These are phyloP conservation scores for Triplophysa siluroides DNA, from an alignment of 2,113 vertebrate genomes.

Conservation along the genomic window DNA sequence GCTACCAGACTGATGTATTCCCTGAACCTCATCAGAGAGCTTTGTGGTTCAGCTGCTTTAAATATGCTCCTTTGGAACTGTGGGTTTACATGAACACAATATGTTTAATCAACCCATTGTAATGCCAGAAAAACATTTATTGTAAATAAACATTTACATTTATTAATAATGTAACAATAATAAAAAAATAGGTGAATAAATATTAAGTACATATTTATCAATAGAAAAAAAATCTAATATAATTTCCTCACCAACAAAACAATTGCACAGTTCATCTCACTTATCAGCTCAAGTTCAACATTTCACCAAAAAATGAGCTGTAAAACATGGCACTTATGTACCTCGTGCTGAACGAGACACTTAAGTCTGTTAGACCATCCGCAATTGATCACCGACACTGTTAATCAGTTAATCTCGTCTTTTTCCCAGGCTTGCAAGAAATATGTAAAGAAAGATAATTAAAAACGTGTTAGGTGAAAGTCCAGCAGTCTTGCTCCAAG, in stretches of 20 bases:
- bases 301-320: conserved; percentile 5
- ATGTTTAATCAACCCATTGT: conserved; percentile 67
- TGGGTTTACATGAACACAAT: conserved; percentile 66
- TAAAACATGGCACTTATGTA: conserved; percentile 45
- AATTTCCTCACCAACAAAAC: background rate
- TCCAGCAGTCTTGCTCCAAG: conserved; percentile 73
- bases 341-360: conserved; percentile 60
- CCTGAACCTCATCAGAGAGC: background rate
- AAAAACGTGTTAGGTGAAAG: conserved; percentile 84
- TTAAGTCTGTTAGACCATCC: conserved; percentile 65
- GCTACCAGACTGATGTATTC: conserved; percentile 44
- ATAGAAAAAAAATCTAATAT: background rate
- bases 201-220: background rate
- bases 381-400: conserved; percentile 71
- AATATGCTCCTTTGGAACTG: conserved; percentile 58
- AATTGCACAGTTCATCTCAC: background rate
- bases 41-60: background rate
- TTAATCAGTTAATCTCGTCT: conserved; percentile 78
- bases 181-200: too few relatives aligned
- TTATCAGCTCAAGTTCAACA: background rate
- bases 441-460: conserved; percentile 79
- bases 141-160: too few relatives aligned
- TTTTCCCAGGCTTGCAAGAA: conserved; percentile 64
- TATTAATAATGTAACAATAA: background rate
- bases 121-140: conserved; percentile 6